phyloP scores from a whole-genome alignment of 2,888 invertebrate genomes.

The Laothoe populi region DNA sequence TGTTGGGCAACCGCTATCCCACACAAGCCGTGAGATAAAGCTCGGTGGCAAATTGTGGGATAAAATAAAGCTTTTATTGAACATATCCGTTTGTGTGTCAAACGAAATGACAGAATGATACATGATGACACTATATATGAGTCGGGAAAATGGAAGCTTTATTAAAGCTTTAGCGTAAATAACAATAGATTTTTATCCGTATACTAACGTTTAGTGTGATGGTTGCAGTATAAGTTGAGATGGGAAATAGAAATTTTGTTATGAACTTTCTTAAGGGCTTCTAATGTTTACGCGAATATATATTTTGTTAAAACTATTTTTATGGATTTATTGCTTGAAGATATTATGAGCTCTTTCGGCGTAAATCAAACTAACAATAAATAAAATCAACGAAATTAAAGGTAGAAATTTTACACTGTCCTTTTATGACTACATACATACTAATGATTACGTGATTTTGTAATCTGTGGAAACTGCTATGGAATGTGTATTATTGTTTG shows the following conservation, averaged over 20 bases:
- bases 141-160: background rate
- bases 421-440: too few species aligned
- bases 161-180: background rate
- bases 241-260: background rate
- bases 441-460: too few species aligned
- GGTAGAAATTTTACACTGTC: too few species aligned
- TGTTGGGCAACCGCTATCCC: background rate
- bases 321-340: too few species aligned
- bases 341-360: too few species aligned
- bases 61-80: conserved; percentile 11
- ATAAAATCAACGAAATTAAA: too few species aligned
- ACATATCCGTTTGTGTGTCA: conserved; percentile 6
- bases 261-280: too few species aligned
- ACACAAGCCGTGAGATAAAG: conserved; percentile 19
- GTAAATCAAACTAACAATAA: too few species aligned
- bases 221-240: background rate
- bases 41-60: conserved; percentile 8
- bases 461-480: too few species aligned
- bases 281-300: too few species aligned
- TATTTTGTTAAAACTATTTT: too few species aligned
- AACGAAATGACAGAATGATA: background rate
- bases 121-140: background rate
- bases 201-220: background rate
- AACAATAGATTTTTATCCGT: background rate
- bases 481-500: too few species aligned